Evolutionary conservation across 2,113 vertebrate genomes (phyloP), one percentile per base, ranked within the genome.

Genomic region (Heterochromis multidens): DNA sequence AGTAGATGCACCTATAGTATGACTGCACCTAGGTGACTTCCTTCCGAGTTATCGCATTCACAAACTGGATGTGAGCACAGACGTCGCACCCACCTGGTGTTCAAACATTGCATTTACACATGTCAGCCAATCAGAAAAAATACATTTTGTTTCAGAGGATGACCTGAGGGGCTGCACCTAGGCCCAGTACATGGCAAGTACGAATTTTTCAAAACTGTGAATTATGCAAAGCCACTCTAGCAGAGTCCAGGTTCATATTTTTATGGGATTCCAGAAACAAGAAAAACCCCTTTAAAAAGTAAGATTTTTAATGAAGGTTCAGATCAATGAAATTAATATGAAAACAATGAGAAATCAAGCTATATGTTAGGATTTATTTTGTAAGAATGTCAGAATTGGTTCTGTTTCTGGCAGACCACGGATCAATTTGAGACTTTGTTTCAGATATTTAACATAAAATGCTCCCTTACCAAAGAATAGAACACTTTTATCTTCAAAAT

Each of bases 311-410:
- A 74, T 74, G 17, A 74, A 52, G 67, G 43, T 21, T 49, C 46
- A 72, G 40, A 72, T 72, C 40, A 72, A 10, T 29, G n/a, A 79
- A 60, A 60, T 29, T 6, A 76, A 59, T 17, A 52, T 63, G 35
- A 8, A 10, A 58, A 82, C 10, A 57, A 74, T 40, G 12, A 65
- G 70, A 89, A 67, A 54, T 25, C 25, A 40, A 43, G 33, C 46
- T 82, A 11, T 76, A 23, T 77, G 31, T 76, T 27, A 49, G 29
- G 3, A 77, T 87, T 88, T 70, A 91, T 92, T 89, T 82, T 56
- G 14, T 61, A 67, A 31, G 25, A 21, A 31, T 59, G 27, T 33
- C 67, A 82, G 14, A 37, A 74, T 27, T 74, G 33, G 11, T 61
- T 10, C 5, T 49, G 5, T 27, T 83, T 6, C 56, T 79, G 27